phyloP scores from a whole-genome alignment of 2,888 invertebrate species.

The Morpho achilles region DNA sequence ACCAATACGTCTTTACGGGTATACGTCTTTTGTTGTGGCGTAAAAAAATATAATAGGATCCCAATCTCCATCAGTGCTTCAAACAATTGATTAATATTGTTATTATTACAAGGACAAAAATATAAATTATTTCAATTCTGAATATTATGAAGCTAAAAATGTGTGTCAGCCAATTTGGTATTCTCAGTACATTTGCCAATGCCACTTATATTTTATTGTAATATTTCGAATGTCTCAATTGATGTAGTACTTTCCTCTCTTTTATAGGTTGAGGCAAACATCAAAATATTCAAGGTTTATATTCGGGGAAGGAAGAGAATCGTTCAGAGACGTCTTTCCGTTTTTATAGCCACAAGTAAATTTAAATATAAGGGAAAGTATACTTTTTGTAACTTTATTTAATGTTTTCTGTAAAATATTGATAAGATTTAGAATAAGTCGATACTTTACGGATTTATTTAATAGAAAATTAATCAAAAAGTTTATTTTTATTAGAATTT shows the following conservation, averaged over 20 bases:
- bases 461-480: too few species aligned
- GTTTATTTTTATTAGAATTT: too few species aligned
- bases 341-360: constrained; percentile 8
- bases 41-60: too few species aligned
- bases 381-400: not conserved
- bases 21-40: too few species aligned
- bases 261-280: constrained; percentile 5
- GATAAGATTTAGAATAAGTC: too few species aligned
- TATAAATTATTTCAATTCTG: too few species aligned
- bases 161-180: not conserved
- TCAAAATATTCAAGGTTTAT: constrained; percentile 14
- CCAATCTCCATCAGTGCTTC: too few species aligned
- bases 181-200: constrained; percentile 3
- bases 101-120: too few species aligned
- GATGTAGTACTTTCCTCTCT: constrained; percentile 8
- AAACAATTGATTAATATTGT: too few species aligned
- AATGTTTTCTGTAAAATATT: too few species aligned
- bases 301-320: constrained; percentile 10
- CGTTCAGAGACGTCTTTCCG: constrained; percentile 4
- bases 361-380: not conserved
- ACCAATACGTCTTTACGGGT: too few species aligned
- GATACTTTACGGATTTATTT: too few species aligned
- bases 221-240: constrained; percentile 7
- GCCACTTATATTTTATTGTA: constrained; percentile 9
- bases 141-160: not conserved